Conservation (phyloP, 1,140 invertebrate genomes). For the Drosophila rufa region DNA sequence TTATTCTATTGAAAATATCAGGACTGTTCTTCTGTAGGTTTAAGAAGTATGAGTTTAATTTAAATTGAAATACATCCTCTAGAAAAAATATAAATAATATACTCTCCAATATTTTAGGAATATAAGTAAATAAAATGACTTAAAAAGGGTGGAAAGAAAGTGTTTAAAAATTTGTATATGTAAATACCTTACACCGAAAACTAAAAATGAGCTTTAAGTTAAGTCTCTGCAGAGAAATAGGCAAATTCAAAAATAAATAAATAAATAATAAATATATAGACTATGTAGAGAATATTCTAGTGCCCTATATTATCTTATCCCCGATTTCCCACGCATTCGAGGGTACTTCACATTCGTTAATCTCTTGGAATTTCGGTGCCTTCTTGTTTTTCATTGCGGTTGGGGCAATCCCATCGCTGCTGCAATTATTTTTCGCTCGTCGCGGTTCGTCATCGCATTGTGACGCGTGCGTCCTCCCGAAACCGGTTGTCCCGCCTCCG, state of each 20-base stretch:
- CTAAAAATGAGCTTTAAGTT: background rate
- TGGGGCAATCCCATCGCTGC: constrained; percentile 63
- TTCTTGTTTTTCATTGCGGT: constrained; percentile 70
- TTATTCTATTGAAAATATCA: no score
- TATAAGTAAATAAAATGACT: background rate
- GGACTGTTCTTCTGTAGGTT: no score
- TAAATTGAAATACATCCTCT: background rate
- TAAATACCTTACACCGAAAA: background rate
- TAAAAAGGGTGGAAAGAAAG: no score
- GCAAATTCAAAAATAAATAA: background rate
- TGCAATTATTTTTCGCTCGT: constrained; percentile 38
- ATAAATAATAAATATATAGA: background rate
- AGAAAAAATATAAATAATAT: background rate
- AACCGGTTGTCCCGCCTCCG: constrained; percentile 53
- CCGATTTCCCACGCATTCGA: background rate
- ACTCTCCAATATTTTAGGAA: no score
- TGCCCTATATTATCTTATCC: background rate
- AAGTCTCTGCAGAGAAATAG: background rate
- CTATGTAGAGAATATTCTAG: background rate
- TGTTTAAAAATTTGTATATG: no score
- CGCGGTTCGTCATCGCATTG: constrained; percentile 59
- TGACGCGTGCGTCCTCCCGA: constrained; percentile 33
- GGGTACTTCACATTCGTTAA: constrained; percentile 35
- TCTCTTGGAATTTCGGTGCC: background rate
- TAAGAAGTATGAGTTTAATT: background rate